Evolutionary conservation across 2,797 vertebrate genomes (phyloP).

Genomic region (Falco naumanni): DNA sequence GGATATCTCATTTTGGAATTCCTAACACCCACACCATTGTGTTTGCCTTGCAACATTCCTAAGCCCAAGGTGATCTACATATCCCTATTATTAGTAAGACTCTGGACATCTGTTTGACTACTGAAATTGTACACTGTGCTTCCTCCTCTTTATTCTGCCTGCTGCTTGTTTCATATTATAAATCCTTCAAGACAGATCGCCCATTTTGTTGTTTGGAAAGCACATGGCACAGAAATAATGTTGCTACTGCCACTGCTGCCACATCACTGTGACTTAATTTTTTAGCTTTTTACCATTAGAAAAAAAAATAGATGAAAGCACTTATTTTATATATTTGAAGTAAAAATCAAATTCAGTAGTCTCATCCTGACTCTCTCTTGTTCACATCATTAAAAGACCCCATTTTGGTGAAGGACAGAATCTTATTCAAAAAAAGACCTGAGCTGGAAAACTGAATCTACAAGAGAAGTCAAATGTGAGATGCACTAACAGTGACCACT

Average conservation of each 20-base stretch:
- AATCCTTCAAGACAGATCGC: not conserved
- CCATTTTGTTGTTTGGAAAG: not conserved
- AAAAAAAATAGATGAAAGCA: not conserved
- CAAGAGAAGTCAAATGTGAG: not conserved
- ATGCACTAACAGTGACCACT: not conserved
- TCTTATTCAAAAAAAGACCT: not conserved
- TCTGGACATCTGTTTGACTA: not conserved
- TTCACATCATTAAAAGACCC: not conserved
- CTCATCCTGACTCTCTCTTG: not conserved
- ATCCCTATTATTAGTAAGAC: not conserved
- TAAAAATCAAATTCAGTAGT: not conserved
- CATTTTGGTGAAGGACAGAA: not conserved
- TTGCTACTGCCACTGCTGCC: not conserved
- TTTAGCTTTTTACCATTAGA: not conserved
- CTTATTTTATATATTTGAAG: not conserved
- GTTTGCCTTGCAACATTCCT: not conserved
- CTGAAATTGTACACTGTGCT: not conserved
- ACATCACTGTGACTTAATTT: not conserved
- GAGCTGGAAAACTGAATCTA: not conserved
- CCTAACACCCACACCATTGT: not conserved
- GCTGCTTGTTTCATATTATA: not conserved
- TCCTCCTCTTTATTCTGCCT: not conserved
- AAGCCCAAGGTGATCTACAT: not conserved
- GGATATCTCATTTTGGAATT: not conserved
- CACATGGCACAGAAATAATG: not conserved